phyloP scores from a whole-genome alignment of 2,888 invertebrate species.

The Calameuta pallipes region DNA sequence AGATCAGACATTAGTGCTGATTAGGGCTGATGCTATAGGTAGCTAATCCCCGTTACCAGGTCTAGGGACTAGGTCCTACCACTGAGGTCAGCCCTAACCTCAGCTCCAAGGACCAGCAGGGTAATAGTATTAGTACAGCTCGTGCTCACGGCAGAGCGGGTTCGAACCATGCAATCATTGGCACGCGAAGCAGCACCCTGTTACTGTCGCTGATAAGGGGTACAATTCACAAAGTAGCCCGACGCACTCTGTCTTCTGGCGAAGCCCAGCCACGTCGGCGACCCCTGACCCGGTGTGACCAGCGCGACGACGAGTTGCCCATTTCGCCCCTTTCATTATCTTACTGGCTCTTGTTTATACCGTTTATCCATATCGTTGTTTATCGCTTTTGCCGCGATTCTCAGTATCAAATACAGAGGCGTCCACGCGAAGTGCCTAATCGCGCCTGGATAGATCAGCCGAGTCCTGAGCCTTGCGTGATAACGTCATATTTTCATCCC shows the following conservation, averaged over 20 bases:
- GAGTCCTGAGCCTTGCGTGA: neutral
- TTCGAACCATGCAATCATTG: conserved; percentile 53
- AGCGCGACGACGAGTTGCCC: neutral
- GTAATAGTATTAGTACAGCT: conserved; percentile 49
- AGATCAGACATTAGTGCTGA: conserved; percentile 46
- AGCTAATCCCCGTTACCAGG: conserved; percentile 43
- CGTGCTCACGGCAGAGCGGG: conserved; percentile 45
- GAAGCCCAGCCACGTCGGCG: neutral
- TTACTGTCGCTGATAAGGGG: conserved; percentile 47
- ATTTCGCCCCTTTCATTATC: too few relatives aligned
- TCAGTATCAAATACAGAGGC: too few relatives aligned
- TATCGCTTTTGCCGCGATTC: too few relatives aligned
- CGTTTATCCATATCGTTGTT: too few relatives aligned
- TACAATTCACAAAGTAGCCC: conserved; percentile 29
- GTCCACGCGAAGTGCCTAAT: neutral
- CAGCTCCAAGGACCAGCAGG: neutral
- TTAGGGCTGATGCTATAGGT: conserved; percentile 46
- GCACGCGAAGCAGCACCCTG: conserved; percentile 50
- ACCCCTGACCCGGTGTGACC: neutral
- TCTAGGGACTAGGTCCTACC: neutral
- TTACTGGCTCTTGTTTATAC: too few relatives aligned
- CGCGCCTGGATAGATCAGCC: neutral
- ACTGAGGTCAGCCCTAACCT: neutral
- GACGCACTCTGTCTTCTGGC: neutral
- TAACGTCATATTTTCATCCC: neutral